Evolutionary conservation across 2,113 vertebrate species (phyloP).

Genomic region (Cygnus buccinator): DNA sequence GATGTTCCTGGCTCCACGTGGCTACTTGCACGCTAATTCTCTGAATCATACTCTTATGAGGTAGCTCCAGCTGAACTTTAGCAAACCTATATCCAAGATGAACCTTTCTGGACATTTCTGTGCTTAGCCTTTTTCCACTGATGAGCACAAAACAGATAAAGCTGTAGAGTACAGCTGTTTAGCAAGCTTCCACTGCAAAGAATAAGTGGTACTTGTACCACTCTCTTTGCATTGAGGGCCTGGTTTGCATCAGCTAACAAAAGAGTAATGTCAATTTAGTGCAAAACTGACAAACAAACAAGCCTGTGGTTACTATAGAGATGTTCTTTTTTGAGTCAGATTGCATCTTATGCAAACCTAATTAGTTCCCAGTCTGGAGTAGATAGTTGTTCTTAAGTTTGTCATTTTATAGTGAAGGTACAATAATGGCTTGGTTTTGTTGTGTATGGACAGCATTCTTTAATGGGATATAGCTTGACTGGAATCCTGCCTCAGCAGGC

Average conservation of each 20-base stretch:
- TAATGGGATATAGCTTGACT: neutral
- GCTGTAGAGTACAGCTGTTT: neutral
- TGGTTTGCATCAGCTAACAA: neutral
- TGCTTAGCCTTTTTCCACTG: rapidly evolving
- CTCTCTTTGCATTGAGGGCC: neutral
- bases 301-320: neutral
- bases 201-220: neutral
- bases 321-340: neutral
- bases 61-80: neutral
- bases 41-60: neutral
- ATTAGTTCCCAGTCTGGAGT: neutral
- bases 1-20: rapidly evolving
- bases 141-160: neutral
- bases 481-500: neutral
- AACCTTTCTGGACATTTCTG: neutral
- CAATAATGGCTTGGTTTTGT: neutral
- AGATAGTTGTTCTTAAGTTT: neutral
- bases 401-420: neutral
- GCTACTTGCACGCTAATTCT: rapidly evolving
- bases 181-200: neutral
- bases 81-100: neutral
- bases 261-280: neutral
- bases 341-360: neutral
- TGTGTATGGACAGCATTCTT: neutral
- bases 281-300: neutral